A percentile compares a stretch with the other conserved stretches of the same genome.
These are phyloP conservation scores for Pycnonotus jocosus DNA, from an alignment of 2,113 vertebrate genomes.

Conservation along the genomic window DNA sequence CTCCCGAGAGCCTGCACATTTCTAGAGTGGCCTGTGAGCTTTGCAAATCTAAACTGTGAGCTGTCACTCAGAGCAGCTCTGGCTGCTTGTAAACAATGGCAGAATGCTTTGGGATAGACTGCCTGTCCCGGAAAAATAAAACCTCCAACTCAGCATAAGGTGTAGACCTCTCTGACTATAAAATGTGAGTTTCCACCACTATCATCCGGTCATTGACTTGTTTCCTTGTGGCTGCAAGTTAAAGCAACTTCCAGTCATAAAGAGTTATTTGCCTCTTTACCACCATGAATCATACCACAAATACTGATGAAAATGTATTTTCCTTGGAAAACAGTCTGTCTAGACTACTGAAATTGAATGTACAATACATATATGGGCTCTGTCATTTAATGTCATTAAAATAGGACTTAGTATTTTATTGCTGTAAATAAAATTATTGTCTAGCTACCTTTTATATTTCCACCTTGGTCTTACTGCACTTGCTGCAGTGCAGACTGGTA, in stretches of 20 bases:
- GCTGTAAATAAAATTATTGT: slow-evolving; percentile 34
- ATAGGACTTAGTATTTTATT: slow-evolving; percentile 30
- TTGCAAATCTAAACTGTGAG: not conserved
- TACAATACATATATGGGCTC: slow-evolving; percentile 8
- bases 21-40: not conserved
- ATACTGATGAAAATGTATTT: slow-evolving; percentile 63
- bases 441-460: not conserved
- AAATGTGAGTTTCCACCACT: slow-evolving; percentile 46
- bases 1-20: not conserved
- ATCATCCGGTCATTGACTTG: slow-evolving; percentile 34
- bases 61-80: not conserved
- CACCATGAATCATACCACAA: slow-evolving; percentile 64
- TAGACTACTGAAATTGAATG: slow-evolving; percentile 47
- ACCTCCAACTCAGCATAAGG: slow-evolving; percentile 56
- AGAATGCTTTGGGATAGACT: not conserved
- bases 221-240: slow-evolving; percentile 51
- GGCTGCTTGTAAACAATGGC: not conserved
- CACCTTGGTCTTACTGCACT: not conserved
- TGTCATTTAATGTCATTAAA: slow-evolving; percentile 43
- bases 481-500: not conserved
- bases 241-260: slow-evolving; percentile 64
- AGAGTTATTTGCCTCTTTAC: slow-evolving; percentile 56
- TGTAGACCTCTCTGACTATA: slow-evolving; percentile 21
- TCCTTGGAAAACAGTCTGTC: slow-evolving; percentile 60
- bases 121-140: slow-evolving; percentile 12